These are phyloP conservation scores for Taphrorychus bicolor DNA, from an alignment of 2,888 invertebrate genomes.

Conservation along the genomic window DNA sequence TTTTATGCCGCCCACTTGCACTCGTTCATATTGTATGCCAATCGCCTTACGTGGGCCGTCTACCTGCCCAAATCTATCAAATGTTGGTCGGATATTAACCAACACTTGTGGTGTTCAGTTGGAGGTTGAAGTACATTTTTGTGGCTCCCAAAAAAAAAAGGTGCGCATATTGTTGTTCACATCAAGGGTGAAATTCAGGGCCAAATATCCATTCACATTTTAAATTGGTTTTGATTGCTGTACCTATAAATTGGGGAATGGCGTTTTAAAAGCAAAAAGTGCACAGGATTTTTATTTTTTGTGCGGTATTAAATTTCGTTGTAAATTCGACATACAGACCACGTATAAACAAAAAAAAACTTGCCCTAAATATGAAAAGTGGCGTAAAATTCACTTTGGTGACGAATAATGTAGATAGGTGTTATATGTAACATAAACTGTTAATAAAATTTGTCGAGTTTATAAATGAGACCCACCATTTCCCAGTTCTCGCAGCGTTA, in stretches of 20 bases:
- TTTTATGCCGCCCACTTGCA: conserved; percentile 11
- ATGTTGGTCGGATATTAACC: neutral
- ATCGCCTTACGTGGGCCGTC: neutral
- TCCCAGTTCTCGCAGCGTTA: neutral
- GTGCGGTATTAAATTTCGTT: neutral
- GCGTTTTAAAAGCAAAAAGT: neutral
- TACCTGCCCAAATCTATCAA: neutral
- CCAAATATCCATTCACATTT: neutral
- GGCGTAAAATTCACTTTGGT: too few species aligned
- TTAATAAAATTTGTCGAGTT: neutral
- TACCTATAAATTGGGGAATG: neutral
- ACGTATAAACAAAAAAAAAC: neutral
- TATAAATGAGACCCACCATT: neutral
- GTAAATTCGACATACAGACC: neutral
- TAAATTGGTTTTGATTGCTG: neutral
- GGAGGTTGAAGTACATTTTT: neutral
- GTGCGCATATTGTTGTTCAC: neutral
- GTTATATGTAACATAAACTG: neutral
- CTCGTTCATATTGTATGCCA: neutral
- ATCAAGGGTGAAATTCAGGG: too few species aligned
- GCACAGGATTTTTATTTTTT: too few species aligned
- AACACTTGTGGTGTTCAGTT: neutral
- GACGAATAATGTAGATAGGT: too few species aligned
- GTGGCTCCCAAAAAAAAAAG: neutral
- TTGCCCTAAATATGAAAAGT: too few species aligned